Base-by-base conservation (phyloP, 2,888 invertebrate genomes). In the Notodonta ziczac region DNA sequence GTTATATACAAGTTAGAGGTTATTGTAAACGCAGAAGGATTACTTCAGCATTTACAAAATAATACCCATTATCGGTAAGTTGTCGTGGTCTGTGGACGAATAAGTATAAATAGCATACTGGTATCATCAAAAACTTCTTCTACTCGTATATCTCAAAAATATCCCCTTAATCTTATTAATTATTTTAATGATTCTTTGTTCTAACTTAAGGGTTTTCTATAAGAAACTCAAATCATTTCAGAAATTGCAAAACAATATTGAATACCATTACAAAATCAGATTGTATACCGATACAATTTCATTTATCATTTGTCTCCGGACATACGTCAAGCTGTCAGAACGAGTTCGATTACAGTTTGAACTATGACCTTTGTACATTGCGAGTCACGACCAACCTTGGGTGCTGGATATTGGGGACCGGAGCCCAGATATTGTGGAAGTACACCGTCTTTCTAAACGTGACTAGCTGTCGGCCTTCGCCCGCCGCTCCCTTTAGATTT, bases 321-420 rank as follows among this genome's bases (percentile, higher is more conserved):
- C 85, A 87, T 83, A 81, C 73, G 83, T 87, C 85, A 80, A 78
- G 76, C 80, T 83, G 86, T 85, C 84, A 78, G 77, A 79, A 74
- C 65, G 74, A 77, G 83, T 85, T 88, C 82, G 83, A 80, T 85
- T 86, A 85, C 81, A 76, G 69, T 72, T 73, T 77, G 80, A 88
- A 88, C 89, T 80, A 74, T 86, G 83, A 88, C 90, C 91, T 91
- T 90, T 89, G 74, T 76, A 66, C 67, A 78, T 77, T 80, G 78
- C 73, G 59, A 79, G 87, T 90, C 90, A 89, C 90, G 90, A 83
- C 74, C 80, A 86, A 89, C 91, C 91, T 91, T 91, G 91, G 85
- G 70, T 77, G 76, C 76, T 81, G 83, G 81, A 74, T 77, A 77
- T 80, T 79, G 74, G 73, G 70, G 73, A 60, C 69, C 73, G 60